These are phyloP conservation scores for Aramus guarauna DNA, from an alignment of 2,113 vertebrate genomes.

Conservation along the genomic window DNA sequence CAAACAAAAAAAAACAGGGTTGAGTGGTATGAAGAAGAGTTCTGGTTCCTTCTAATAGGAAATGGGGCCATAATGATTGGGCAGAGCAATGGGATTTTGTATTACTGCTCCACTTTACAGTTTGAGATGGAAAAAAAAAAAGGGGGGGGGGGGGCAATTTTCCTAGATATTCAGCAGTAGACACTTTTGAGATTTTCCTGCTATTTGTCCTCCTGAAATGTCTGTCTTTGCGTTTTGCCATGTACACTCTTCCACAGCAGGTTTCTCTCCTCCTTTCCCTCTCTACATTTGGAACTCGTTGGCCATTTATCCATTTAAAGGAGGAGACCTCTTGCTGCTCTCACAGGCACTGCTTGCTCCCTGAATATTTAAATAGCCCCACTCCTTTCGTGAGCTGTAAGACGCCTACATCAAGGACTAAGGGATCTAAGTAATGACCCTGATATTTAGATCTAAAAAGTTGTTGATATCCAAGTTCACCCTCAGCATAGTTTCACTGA, in stretches of 20 bases:
- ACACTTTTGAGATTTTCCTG: not conserved
- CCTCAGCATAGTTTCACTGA: not conserved
- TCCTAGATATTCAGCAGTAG: not conserved
- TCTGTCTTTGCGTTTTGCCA: not conserved
- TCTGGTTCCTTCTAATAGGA: not conserved
- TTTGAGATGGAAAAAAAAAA: not conserved
- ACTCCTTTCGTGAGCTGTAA: not conserved
- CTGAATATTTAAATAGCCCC: constrained; percentile 18
- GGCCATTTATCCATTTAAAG: not conserved
- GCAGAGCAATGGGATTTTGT: not conserved
- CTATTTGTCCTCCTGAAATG: not conserved
- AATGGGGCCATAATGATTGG: not conserved
- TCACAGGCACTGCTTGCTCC: not conserved
- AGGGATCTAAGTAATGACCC: constrained; percentile 12
- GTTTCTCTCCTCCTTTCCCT: not conserved
- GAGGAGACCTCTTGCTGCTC: not conserved
- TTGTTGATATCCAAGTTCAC: constrained; percentile 11
- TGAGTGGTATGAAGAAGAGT: not conserved
- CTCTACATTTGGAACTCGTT: not conserved
- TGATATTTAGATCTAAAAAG: constrained; percentile 30
- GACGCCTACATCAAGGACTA: constrained; percentile 5
- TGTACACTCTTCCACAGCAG: not conserved
- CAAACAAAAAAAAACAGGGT: too few relatives aligned
- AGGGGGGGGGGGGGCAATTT: not conserved
- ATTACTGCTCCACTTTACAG: not conserved